Base-by-base conservation (phyloP, 2,888 invertebrate genomes). In the Brachypalpus laphriformis region DNA sequence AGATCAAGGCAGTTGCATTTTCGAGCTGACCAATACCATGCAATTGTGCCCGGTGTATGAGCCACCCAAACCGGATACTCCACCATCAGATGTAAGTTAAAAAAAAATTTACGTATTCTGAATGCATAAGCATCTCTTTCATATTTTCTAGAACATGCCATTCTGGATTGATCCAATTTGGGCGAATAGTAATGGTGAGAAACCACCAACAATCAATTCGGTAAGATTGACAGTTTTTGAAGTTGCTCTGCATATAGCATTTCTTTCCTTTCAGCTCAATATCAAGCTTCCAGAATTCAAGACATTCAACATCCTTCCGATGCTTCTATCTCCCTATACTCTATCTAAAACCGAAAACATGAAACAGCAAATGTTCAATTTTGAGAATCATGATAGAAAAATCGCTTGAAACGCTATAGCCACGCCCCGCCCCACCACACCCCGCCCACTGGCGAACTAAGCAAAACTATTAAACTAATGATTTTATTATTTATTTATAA, bases 91-190 rank as follows among this genome's bases (percentile, higher is more conserved):
- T 87, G 91, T 91, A 87, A 87, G 85, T 63, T 63, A 1, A 16
- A 16, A 28, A 4, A 49, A 57, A 28, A 14, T 1, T 18, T 6
- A 1, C 9, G n/a, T n/a, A 28, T 11, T 8, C 25, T 16, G 8
- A 54, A 56, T 22, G 11, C 1, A 0, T 25, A 28, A 14, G 34
- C 0, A n/a, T n/a, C n/a, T n/a, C n/a, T n/a, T 61, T 18, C 47
- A 9, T 34, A 34, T 40, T 72, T 54, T 70, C 18, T 56, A 92
- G 92, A 90, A 89, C 77, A 80, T 91, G 80, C 92, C 92, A 1
- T 92, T 91, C 87, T 92, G 92, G 92, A 90, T 91, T 65, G 92
- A 92, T 89, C 92, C 92, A 2, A 90, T 92, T 70, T 92, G 92
- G 92, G 88, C 89, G 82, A 90, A 89, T 85, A 87, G 82, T 85